Percentiles rank a stretch among this genome's conserved stretches.
Conservation (phyloP, 2,113 vertebrate species). For the Machaerirhynchus nigripectus region DNA sequence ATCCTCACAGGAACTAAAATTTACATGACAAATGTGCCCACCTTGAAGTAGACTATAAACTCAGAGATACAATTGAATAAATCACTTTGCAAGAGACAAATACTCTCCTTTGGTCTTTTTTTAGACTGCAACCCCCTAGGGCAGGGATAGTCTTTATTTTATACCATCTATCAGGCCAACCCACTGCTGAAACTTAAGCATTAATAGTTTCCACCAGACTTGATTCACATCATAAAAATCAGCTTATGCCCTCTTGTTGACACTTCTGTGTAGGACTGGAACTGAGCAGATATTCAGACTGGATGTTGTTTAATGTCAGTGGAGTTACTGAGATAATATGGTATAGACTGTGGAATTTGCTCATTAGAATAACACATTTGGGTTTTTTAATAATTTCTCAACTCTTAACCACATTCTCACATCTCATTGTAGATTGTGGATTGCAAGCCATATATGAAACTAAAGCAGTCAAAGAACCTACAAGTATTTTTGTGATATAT, state of each 20-base stretch:
- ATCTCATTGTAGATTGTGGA: not conserved
- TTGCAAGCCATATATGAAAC: not conserved
- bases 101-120: conserved; percentile 29
- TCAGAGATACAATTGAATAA: not conserved
- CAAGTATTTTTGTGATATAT: not conserved
- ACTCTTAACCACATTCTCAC: not conserved
- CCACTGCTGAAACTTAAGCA: not conserved
- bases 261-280: not conserved
- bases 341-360: not conserved
- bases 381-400: not conserved
- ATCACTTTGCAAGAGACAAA: not conserved
- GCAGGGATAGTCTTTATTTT: conserved; percentile 14
- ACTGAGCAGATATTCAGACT: not conserved
- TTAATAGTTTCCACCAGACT: not conserved
- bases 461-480: not conserved
- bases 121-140: conserved; percentile 6
- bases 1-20: not conserved
- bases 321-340: not conserved
- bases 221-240: not conserved
- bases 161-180: not conserved
- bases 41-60: not conserved
- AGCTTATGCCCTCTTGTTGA: not conserved
- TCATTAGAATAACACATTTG: not conserved
- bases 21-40: not conserved
- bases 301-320: not conserved